Evolutionary conservation across 2,888 invertebrate genomes (phyloP).

Genomic region (Copidosoma aretas): DNA sequence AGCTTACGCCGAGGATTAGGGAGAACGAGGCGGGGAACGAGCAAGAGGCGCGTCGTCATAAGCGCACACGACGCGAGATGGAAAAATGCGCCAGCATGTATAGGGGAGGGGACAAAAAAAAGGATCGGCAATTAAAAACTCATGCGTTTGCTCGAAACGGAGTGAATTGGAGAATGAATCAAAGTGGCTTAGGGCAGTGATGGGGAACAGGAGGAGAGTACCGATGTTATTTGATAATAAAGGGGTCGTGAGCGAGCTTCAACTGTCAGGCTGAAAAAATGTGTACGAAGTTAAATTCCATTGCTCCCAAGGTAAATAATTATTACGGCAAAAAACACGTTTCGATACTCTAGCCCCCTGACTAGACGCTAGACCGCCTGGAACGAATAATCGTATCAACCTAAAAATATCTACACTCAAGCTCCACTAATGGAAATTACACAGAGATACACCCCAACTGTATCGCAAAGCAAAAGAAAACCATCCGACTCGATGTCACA

Average conservation of each 20-base stretch:
- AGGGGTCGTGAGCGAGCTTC: too few species aligned
- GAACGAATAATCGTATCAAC: too few species aligned
- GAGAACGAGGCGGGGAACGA: background rate
- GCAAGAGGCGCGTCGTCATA: background rate
- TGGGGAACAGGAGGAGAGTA: background rate
- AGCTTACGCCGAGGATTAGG: background rate
- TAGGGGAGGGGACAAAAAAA: slow-evolving; percentile 5
- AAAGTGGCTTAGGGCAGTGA: background rate
- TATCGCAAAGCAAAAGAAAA: too few species aligned
- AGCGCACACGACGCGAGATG: background rate
- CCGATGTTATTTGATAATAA: background rate
- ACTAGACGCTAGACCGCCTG: too few species aligned
- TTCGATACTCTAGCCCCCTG: too few species aligned
- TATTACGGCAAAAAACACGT: too few species aligned
- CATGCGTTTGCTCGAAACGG: slow-evolving; percentile 19
- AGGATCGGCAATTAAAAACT: slow-evolving; percentile 25
- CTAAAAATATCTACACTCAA: too few species aligned
- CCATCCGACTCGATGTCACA: slow-evolving; percentile 8
- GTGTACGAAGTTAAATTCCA: too few species aligned
- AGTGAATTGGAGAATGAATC: slow-evolving; percentile 24
- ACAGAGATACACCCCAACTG: too few species aligned
- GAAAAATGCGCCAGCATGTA: background rate
- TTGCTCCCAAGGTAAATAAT: too few species aligned
- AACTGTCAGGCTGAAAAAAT: too few species aligned
- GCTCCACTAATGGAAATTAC: too few species aligned